Conservation (phyloP, 2,888 invertebrate genomes). For the Leptogaster cylindrica region DNA sequence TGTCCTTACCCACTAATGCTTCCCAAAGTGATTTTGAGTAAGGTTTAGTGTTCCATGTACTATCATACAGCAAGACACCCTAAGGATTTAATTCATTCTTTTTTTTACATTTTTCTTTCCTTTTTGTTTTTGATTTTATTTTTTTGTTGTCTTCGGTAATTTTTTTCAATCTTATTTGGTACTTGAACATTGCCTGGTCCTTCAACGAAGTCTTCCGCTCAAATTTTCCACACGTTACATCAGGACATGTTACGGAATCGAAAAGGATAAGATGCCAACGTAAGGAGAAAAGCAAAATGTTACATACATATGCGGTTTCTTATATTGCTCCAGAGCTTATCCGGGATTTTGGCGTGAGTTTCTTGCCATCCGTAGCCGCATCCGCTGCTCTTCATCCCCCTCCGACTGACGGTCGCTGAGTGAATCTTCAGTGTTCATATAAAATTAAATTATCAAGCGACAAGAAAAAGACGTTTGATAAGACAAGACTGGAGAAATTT, state of each 20-base stretch:
- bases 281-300: too few species aligned
- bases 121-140: too few species aligned
- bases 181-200: background rate
- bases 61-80: constrained; percentile 41
- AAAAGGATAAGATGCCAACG: constrained; percentile 14
- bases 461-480: constrained; percentile 37
- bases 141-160: constrained; percentile 15
- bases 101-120: constrained; percentile 12
- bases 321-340: constrained; percentile 4
- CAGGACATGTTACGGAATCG: constrained; percentile 28
- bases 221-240: constrained; percentile 31
- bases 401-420: background rate
- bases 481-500: constrained; percentile 7
- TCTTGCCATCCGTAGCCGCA: background rate
- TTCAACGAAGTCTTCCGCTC: constrained; percentile 23
- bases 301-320: too few species aligned
- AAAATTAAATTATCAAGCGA: constrained; percentile 46
- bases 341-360: constrained; percentile 3
- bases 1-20: constrained; percentile 29
- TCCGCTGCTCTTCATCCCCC: background rate
- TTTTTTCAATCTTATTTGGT: constrained; percentile 12
- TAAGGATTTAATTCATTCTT: constrained; percentile 41
- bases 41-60: constrained; percentile 44
- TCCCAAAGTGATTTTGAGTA: constrained; percentile 46
- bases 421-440: constrained; percentile 39